These are phyloP conservation scores for Anguilla rostrata DNA, from an alignment of 2,113 vertebrate species.

Conservation along the genomic window DNA sequence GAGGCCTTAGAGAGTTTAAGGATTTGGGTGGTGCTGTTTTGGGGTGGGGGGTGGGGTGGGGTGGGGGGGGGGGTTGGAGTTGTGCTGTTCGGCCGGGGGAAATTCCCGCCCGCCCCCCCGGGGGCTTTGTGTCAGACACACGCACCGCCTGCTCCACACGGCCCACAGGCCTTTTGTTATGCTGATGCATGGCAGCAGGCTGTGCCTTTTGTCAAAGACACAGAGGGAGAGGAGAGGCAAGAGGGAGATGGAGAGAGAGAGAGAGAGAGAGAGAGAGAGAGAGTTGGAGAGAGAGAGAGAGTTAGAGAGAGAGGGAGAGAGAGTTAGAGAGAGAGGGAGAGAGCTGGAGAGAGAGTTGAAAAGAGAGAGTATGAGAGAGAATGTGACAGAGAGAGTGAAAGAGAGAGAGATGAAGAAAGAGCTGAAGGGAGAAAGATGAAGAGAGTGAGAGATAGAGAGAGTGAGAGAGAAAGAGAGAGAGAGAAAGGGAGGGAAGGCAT, in stretches of 20 bases:
- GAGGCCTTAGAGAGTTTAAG: neutral
- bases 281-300: neutral
- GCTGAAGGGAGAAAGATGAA: slow-evolving; percentile 17
- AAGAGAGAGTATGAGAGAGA: slow-evolving; percentile 12
- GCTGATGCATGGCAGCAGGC: slow-evolving; percentile 67
- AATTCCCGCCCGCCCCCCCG: slow-evolving; percentile 36
- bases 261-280: slow-evolving; percentile 15
- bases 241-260: slow-evolving; percentile 33
- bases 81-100: slow-evolving; percentile 19
- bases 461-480: slow-evolving; percentile 23
- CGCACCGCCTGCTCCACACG: slow-evolving; percentile 54
- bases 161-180: slow-evolving; percentile 76
- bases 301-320: slow-evolving; percentile 10
- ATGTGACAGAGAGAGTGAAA: slow-evolving; percentile 17
- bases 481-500: slow-evolving; percentile 44
- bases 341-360: neutral
- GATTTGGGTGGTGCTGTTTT: too few species aligned
- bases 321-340: neutral
- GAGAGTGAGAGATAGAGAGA: slow-evolving; percentile 32
- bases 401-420: slow-evolving; percentile 30
- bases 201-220: slow-evolving; percentile 54
- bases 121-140: slow-evolving; percentile 56
- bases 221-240: slow-evolving; percentile 10
- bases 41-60: neutral
- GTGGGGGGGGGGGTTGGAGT: neutral